Evolutionary conservation across 2,113 vertebrate genomes (phyloP).

Genomic region (Alaudala cheleensis): DNA sequence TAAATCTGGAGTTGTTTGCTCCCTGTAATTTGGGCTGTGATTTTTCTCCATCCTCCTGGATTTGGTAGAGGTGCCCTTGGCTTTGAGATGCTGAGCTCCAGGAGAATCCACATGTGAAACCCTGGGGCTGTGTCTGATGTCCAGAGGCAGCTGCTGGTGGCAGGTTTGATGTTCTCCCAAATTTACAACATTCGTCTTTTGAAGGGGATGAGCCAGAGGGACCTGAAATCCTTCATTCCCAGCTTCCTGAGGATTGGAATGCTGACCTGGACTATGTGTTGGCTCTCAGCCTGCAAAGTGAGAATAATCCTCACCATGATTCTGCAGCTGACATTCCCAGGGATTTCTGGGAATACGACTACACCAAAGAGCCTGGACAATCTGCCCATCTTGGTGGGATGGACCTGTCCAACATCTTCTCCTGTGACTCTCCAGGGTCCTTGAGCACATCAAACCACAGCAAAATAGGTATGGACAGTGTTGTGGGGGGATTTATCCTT

Average conservation of each 20-base stretch:
- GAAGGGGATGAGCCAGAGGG: conserved; percentile 60
- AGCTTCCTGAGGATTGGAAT: conserved; percentile 63
- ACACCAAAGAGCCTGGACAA: not conserved
- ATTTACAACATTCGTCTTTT: not conserved
- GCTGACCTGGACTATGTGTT: conserved; percentile 85
- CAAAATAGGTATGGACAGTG: not conserved
- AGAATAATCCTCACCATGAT: not conserved
- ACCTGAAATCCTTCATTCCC: not conserved
- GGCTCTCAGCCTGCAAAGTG: conserved; percentile 88
- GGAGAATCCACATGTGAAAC: not conserved
- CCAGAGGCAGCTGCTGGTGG: not conserved
- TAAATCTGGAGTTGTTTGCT: not conserved
- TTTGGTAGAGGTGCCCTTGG: not conserved
- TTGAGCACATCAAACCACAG: not conserved
- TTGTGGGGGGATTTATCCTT: not conserved
- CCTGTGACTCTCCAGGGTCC: not conserved
- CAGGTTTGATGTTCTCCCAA: not conserved
- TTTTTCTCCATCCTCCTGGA: not conserved
- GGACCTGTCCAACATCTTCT: not conserved
- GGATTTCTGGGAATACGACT: conserved; percentile 58
- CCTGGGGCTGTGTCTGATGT: not conserved
- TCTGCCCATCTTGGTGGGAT: not conserved
- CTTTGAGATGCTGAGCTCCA: not conserved
- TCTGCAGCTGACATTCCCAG: not conserved
- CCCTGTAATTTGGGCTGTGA: not conserved